Conservation (phyloP, 1,140 invertebrate genomes). For the Cotesia chilonis region DNA sequence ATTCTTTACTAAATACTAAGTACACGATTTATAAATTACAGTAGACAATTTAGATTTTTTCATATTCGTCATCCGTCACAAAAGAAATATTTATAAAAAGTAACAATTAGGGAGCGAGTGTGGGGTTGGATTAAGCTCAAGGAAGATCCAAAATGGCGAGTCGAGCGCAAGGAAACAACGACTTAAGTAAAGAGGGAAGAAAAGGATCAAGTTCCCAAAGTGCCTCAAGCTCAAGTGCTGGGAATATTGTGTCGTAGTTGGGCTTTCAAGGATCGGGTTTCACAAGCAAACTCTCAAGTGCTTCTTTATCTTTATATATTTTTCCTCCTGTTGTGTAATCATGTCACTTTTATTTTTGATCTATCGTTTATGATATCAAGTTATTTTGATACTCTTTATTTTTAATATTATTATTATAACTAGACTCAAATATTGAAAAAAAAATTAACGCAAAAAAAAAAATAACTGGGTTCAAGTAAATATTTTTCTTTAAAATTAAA, state of each 20-base stretch:
- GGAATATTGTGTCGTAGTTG: neutral
- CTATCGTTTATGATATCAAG: too few species aligned
- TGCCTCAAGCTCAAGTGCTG: slow-evolving; percentile 19
- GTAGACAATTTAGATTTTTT: neutral
- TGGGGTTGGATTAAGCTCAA: neutral
- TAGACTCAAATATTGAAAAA: too few species aligned
- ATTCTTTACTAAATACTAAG: neutral
- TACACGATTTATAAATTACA: neutral
- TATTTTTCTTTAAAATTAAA: too few species aligned
- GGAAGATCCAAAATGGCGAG: neutral
- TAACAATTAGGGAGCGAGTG: neutral
- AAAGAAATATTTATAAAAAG: neutral
- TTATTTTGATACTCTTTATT: neutral
- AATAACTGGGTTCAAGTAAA: too few species aligned
- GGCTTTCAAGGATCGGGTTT: slow-evolving; percentile 27
- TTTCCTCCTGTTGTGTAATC: neutral
- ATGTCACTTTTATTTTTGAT: slow-evolving; percentile 6
- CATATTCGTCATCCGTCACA: neutral
- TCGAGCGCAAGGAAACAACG: neutral
- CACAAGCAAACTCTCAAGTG: slow-evolving; percentile 15
- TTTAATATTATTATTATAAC: too few species aligned
- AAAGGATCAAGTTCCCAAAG: slow-evolving; percentile 11
- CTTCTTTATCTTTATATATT: neutral
- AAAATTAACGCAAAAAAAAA: too few species aligned
- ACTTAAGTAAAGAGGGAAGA: neutral